Conservation (phyloP, 2,888 invertebrate species). For the Deilephila porcellus region DNA sequence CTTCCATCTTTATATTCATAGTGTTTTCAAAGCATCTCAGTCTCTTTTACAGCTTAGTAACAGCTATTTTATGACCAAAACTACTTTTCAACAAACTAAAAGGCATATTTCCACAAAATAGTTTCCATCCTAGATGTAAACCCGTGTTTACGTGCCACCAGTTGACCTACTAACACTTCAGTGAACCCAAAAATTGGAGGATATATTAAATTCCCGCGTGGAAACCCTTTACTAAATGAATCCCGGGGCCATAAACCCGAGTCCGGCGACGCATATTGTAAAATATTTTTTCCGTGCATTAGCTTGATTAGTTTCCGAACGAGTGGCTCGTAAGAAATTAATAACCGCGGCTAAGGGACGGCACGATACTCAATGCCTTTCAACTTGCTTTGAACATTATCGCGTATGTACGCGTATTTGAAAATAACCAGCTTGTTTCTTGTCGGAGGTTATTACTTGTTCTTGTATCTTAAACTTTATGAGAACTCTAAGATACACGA, state of each 20-base stretch:
- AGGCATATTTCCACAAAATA: not conserved
- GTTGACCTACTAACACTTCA: constrained; percentile 14
- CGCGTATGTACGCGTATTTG: not conserved
- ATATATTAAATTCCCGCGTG: constrained; percentile 10
- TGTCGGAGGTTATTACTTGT: not conserved
- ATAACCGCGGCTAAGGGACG: constrained; percentile 24
- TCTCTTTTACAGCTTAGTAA: no score
- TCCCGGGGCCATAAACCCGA: not conserved
- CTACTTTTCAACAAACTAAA: no score
- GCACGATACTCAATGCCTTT: not conserved
- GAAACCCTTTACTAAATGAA: constrained; percentile 20
- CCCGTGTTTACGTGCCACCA: not conserved
- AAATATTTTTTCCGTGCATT: constrained; percentile 36
- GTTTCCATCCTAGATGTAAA: not conserved
- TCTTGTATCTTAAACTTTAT: no score
- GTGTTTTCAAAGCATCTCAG: no score
- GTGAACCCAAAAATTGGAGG: constrained; percentile 17
- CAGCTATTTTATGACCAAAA: no score
- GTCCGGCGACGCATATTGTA: constrained; percentile 17
- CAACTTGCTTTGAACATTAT: not conserved
- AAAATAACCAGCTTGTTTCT: not conserved
- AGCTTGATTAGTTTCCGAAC: constrained; percentile 37
- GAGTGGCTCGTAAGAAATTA: constrained; percentile 35
- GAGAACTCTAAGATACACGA: no score
- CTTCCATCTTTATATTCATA: no score